Percentiles rank a stretch among this genome's conserved stretches.
Conservation (phyloP, 37 sponge, comb jelly and placozoan genomes). For the Cladorhizidae sp. region DNA sequence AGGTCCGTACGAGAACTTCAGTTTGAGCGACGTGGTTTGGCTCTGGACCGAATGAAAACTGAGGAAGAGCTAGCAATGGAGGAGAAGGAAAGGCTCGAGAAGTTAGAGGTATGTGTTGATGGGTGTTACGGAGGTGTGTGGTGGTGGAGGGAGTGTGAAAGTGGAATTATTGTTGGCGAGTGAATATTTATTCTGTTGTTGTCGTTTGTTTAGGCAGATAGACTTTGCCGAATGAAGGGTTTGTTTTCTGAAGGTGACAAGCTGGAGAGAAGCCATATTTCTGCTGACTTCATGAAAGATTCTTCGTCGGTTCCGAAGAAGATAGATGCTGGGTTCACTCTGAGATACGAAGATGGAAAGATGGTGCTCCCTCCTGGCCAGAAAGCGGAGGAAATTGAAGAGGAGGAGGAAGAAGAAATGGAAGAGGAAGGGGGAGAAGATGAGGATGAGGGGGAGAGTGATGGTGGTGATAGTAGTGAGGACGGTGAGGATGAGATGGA, state of each 20-base stretch:
- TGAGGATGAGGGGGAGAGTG: constrained; percentile 7
- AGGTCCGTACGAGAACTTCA: constrained; percentile 63
- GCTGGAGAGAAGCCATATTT: constrained; percentile 6
- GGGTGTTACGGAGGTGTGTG: neutral
- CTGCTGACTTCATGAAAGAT: constrained; percentile 43
- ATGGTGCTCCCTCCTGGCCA: constrained; percentile 21
- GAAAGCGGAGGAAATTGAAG: neutral
- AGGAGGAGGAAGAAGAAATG: neutral
- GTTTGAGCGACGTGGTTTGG: constrained; percentile 73
- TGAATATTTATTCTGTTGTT: neutral
- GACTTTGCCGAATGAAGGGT: constrained; percentile 46
- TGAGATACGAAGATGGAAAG: constrained; percentile 64
- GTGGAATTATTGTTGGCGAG: neutral
- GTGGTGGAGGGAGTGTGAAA: neutral
- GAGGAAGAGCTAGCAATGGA: constrained; percentile 75
- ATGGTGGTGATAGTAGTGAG: constrained; percentile 28
- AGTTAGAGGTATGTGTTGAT: constrained; percentile 25
- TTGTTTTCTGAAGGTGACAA: neutral
- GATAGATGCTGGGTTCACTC: constrained; percentile 17
- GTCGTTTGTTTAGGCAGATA: constrained; percentile 17
- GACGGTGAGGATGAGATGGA: constrained; percentile 12
- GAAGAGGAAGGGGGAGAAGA: neutral
- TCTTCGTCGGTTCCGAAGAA: neutral
- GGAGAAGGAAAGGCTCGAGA: constrained; percentile 64
- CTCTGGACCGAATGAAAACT: constrained; percentile 77